phyloP scores from a whole-genome alignment of 2,797 vertebrate genomes.

The Trachurus trachurus region DNA sequence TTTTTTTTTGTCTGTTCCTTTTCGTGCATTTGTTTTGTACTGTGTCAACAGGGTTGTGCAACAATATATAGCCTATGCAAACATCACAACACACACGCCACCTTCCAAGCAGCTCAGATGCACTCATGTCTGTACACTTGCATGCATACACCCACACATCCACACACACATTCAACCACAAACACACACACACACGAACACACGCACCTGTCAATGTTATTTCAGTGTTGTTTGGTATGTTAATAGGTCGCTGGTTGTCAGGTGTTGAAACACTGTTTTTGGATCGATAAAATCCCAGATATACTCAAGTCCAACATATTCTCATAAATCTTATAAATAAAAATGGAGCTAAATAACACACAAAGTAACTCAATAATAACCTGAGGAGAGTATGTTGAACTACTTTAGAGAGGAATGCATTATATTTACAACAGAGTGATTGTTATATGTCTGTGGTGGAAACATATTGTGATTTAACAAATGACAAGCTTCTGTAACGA shows the following conservation, averaged over 20 bases:
- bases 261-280: constrained; percentile 53
- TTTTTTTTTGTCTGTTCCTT: constrained; percentile 32
- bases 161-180: constrained; percentile 20
- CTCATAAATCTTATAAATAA: constrained; percentile 86
- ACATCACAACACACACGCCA: constrained; percentile 38
- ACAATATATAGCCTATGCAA: constrained; percentile 46
- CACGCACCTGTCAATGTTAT: constrained; percentile 52
- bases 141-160: not conserved
- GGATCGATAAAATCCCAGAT: constrained; percentile 62
- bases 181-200: constrained; percentile 23
- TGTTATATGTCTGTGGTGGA: constrained; percentile 61
- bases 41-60: constrained; percentile 49
- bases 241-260: constrained; percentile 57
- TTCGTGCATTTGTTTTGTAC: constrained; percentile 40
- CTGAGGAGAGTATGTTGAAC: constrained; percentile 85
- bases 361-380: constrained; percentile 83
- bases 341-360: constrained; percentile 79
- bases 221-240: constrained; percentile 76
- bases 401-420: constrained; percentile 79
- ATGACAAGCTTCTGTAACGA: constrained; percentile 70
- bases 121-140: constrained; percentile 48
- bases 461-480: constrained; percentile 64
- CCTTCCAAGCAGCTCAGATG: constrained; percentile 35
- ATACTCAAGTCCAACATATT: constrained; percentile 77
- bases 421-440: constrained; percentile 87